Percentiles rank a stretch among this genome's conserved stretches.
phyloP scores from a whole-genome alignment of 2,888 invertebrate genomes.

The Plusia festucae region DNA sequence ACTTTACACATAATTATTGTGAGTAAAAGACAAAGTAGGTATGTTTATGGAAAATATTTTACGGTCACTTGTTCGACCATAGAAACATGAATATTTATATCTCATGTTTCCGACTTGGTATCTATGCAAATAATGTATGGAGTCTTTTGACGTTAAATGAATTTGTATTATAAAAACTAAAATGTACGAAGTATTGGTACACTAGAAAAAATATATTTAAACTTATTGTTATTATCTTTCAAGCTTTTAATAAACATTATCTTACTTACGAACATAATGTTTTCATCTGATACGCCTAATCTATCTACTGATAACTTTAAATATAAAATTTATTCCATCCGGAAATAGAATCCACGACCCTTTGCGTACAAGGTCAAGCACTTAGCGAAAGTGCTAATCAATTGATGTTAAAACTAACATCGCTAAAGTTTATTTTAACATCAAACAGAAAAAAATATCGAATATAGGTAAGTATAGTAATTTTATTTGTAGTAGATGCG shows the following conservation, averaged over 20 bases:
- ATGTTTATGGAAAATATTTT: neutral
- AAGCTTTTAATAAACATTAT: too few species aligned
- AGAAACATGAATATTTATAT: conserved; percentile 3
- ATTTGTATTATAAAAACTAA: neutral
- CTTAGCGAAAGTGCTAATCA: neutral
- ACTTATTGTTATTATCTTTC: too few species aligned
- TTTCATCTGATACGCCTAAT: neutral
- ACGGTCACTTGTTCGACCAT: neutral
- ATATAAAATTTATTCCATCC: neutral
- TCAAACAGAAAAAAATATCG: neutral
- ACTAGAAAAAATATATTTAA: too few species aligned
- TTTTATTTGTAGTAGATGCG: too few species aligned
- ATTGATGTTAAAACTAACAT: neutral
- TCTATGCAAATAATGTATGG: neutral
- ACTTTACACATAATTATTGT: neutral
- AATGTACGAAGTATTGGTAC: too few species aligned
- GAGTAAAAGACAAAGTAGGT: conserved; percentile 3
- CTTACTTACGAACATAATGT: neutral
- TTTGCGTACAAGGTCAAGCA: neutral
- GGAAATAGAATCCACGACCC: neutral
- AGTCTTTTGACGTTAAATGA: neutral
- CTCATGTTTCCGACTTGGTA: neutral
- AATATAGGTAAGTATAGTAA: too few species aligned
- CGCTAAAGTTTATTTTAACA: neutral
- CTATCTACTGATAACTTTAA: neutral